phyloP scores from a whole-genome alignment of 53 echinoderm and acorn worm species.

The Paracentrotus lividus region DNA sequence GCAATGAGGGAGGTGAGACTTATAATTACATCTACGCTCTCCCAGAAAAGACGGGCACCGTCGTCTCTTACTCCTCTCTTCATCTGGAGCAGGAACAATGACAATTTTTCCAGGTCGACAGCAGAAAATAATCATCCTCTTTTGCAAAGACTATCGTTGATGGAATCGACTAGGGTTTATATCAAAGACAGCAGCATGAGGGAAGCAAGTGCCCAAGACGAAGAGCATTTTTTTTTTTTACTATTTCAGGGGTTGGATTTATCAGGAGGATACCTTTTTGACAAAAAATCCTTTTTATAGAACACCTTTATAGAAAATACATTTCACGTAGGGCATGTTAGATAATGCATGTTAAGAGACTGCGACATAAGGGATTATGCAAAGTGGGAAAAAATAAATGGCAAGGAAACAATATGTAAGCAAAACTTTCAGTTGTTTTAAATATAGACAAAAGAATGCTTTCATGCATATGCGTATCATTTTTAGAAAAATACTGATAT shows the following conservation, averaged over 20 bases:
- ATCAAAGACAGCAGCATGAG: constrained; percentile 22
- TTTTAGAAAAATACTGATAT: neutral
- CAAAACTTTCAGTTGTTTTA: neutral
- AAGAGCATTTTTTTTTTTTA: neutral
- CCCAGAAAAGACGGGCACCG: constrained; percentile 2
- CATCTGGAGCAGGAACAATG: constrained; percentile 23
- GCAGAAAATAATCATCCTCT: constrained; percentile 13
- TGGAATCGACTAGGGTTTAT: neutral
- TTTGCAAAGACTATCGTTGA: constrained; percentile 26
- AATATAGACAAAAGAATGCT: constrained; percentile 1
- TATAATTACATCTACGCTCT: constrained; percentile 58
- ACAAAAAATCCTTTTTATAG: neutral
- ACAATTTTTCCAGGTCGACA: constrained; percentile 13
- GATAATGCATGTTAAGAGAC: neutral
- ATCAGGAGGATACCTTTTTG: neutral
- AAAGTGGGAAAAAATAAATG: too few species aligned
- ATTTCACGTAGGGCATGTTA: neutral
- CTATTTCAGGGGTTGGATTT: neutral
- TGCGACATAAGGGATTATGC: neutral
- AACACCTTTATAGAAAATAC: too few species aligned
- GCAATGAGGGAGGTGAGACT: constrained; percentile 52
- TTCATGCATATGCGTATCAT: neutral
- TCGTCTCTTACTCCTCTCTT: constrained; percentile 13
- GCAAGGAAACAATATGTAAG: neutral
- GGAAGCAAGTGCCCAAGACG: neutral